Evolutionary conservation across 2,797 vertebrate genomes (phyloP), one percentile per base, ranked within the genome.

Genomic region (Amniataba percoides): DNA sequence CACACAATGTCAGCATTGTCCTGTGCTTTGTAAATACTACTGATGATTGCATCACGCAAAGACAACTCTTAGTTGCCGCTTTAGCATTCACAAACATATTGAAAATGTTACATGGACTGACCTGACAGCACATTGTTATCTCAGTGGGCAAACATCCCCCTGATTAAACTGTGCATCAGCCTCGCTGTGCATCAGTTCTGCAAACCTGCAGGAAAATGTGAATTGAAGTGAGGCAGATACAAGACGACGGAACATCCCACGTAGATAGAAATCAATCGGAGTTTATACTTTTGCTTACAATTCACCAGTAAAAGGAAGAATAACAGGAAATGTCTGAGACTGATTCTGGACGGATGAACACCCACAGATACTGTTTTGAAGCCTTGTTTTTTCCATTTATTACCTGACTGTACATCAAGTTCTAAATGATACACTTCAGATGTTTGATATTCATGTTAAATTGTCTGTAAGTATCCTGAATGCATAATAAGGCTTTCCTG

Each of bases 11-110:
- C 67, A 42, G 64, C 79, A 71, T 88, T 82, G 83, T 84, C 60
- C 61, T 71, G 76, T 76, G 75, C 34, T 36, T 78, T 87, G 74
- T 83, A 87, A 82, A 88, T 84, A 90, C 89, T 86, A 89, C 84
- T 91, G 88, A 88, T 61, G 82, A 59, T 27, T 69, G 55, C 27
- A 63, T 63, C 63, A 66, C 18, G 49, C 65, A 66, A 73, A 72
- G 46, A 78, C 52, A 75, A 56, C 43, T 63, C 34, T 73, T 49
- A 31, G 56, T 61, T 74, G 42, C 60, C 42, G 49, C 60, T 62
- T 48, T 43, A 43, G 51, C 19, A 0, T 74, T 77, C 21, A 45
- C 40, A 64, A 40, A 76, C 68, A 11, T 39, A 16, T 52, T 58
- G 45, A 25, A 57, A 43, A 36, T 57, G 34, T 62, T 46, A 49